Percentiles rank a stretch among this genome's conserved stretches.
Evolutionary conservation across 2,113 vertebrate species (phyloP).

Genomic region (Dascyllus trimaculatus): DNA sequence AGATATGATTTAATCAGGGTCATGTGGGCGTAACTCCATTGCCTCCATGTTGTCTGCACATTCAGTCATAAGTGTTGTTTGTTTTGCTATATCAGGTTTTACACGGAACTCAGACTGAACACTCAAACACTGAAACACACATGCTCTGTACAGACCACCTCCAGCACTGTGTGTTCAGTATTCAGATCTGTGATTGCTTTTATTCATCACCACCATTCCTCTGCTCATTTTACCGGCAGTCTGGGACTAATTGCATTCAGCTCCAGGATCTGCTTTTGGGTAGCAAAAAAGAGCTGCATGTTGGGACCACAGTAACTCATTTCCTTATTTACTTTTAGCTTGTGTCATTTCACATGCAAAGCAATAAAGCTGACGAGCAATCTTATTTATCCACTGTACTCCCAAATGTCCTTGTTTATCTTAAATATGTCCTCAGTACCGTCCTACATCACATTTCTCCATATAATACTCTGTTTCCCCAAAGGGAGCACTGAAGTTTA

Average conservation of each 20-base stretch:
- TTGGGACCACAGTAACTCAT: neutral
- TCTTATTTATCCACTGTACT: neutral
- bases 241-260: slow-evolving; percentile 9
- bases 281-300: neutral
- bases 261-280: slow-evolving; percentile 20
- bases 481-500: slow-evolving; percentile 32
- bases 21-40: neutral
- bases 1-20: neutral
- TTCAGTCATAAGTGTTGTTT: slow-evolving; percentile 2
- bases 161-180: neutral
- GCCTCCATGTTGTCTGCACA: slow-evolving; percentile 3
- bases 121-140: neutral
- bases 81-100: slow-evolving; percentile 21
- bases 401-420: neutral
- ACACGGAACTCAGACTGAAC: neutral
- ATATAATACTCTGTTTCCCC: neutral
- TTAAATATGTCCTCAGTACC: slow-evolving; percentile 5
- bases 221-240: neutral
- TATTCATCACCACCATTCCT: neutral
- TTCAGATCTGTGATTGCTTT: slow-evolving; percentile 22
- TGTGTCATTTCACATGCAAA: neutral
- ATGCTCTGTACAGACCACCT: slow-evolving; percentile 9
- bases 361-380: neutral
- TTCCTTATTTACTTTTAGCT: neutral
- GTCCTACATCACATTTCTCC: slow-evolving; percentile 13